Evolutionary conservation across 1,140 invertebrate genomes (phyloP).

Genomic region (Ips nitidus): DNA sequence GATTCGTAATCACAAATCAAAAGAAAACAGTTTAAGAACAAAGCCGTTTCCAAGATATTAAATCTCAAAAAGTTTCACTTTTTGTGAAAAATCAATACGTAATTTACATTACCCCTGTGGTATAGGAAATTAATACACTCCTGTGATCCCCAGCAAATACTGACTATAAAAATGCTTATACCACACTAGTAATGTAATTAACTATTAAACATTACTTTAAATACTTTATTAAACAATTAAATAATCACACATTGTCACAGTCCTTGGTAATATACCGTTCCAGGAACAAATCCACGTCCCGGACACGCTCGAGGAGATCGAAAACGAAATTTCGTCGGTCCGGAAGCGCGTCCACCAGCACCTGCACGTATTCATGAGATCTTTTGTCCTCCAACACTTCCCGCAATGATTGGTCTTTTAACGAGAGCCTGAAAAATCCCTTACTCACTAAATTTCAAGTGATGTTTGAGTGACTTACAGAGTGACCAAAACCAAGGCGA

Average conservation of each 20-base stretch:
- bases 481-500: slow-evolving; percentile 57
- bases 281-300: slow-evolving; percentile 42
- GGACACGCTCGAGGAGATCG: slow-evolving; percentile 32
- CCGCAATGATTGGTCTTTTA: slow-evolving; percentile 36
- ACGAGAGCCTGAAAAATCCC: slow-evolving; percentile 36
- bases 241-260: slow-evolving; percentile 24
- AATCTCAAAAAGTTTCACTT: too few species aligned
- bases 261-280: slow-evolving; percentile 38
- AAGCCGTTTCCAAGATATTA: too few species aligned
- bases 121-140: too few species aligned
- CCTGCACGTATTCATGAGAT: slow-evolving; percentile 34
- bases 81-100: too few species aligned
- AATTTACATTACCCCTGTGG: too few species aligned
- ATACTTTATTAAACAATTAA: slow-evolving; percentile 3
- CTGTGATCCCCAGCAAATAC: too few species aligned
- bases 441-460: background rate
- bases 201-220: background rate
- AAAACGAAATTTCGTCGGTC: slow-evolving; percentile 30
- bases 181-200: background rate
- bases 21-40: too few species aligned
- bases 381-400: slow-evolving; percentile 33
- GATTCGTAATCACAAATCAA: too few species aligned
- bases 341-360: slow-evolving; percentile 34
- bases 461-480: slow-evolving; percentile 43
- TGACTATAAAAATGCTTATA: background rate